Base-by-base conservation (phyloP, 2,113 vertebrate genomes). In the Gallinago undulata region DNA sequence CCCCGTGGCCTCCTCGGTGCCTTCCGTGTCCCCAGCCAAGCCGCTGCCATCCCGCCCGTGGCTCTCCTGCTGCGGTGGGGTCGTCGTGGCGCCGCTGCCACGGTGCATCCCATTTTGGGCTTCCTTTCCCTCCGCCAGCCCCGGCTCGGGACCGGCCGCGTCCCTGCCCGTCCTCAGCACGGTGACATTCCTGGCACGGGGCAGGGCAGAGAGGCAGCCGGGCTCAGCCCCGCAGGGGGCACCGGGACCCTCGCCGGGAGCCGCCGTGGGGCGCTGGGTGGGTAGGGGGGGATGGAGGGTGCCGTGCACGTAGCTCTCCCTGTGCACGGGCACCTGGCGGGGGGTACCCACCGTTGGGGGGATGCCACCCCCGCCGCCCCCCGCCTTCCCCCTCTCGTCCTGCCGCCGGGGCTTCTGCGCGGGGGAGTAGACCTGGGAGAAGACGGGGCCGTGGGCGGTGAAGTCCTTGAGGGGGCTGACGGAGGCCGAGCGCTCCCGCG, bases 401-500 rank as follows among this genome's bases (percentile, higher is more conserved):
- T 35, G 97, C 72, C 86, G 90, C 55, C 97, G 97, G 13, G 97
- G 92, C 55, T 96, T 93, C 73, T 90, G 87, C 6, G 85, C 64
- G 1, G 95, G 97, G 15, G 85, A 93, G 15, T 97, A 98, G 13
- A 97, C 97, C 94, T 96, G 98, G 6, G 98, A 97, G 92, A 98
- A 98, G 82, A 98, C 47, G 53, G 98, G 98, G 7, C 96, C 90
- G 0, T 98, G 98, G 8, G 97, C 79, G 13, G 97, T 23, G 56
- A 97, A 97, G 62, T 84, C 97, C 60, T 60, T 93, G 43, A 19
- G 76, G 60, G 48, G 45, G 48, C 16, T 60, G 78, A 5, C 1
- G 13, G 96, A 64, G 51, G 72, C 21, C 1, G 96, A 63, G 21
- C 11, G 78, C 4, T 73, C 89, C 27, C 70, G 57, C 5, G 16